phyloP scores from a whole-genome alignment of 2,888 invertebrate species.

The Hyalella azteca region DNA sequence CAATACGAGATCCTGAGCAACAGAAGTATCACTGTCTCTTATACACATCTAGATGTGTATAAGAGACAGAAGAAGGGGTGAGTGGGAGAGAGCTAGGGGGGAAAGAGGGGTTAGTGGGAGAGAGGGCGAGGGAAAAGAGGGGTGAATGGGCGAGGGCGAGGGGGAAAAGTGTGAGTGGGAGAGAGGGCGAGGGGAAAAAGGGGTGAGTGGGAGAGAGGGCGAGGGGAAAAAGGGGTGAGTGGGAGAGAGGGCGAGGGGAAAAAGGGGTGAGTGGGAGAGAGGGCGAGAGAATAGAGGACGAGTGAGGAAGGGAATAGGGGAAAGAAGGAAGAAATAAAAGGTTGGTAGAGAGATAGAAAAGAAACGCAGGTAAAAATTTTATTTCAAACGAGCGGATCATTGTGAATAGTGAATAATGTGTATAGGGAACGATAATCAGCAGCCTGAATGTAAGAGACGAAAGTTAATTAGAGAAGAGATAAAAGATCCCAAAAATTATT shows the following conservation, averaged over 20 bases:
- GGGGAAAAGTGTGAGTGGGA: neutral
- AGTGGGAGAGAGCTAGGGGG: neutral
- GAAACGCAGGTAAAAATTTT: too few relatives aligned
- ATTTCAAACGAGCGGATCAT: too few relatives aligned
- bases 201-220: neutral
- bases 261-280: neutral
- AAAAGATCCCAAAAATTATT: too few relatives aligned
- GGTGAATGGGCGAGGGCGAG: neutral
- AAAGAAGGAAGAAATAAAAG: neutral
- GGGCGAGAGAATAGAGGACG: neutral
- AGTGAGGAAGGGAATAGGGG: neutral
- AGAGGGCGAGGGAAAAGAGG: neutral
- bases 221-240: neutral
- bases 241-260: neutral
- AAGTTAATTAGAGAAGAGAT: too few relatives aligned
- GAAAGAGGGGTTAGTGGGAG: neutral
- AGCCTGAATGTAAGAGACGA: too few relatives aligned
- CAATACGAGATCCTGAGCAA: too few relatives aligned
- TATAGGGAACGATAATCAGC: too few relatives aligned
- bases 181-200: neutral
- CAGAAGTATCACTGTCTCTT: too few relatives aligned
- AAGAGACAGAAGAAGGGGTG: too few relatives aligned
- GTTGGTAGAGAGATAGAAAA: too few relatives aligned
- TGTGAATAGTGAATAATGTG: too few relatives aligned
- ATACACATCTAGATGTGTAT: too few relatives aligned